Percentiles rank a stretch among this genome's conserved stretches.
These are phyloP conservation scores for Chaetodon trifascialis DNA, from an alignment of 2,113 vertebrate genomes.

Conservation along the genomic window DNA sequence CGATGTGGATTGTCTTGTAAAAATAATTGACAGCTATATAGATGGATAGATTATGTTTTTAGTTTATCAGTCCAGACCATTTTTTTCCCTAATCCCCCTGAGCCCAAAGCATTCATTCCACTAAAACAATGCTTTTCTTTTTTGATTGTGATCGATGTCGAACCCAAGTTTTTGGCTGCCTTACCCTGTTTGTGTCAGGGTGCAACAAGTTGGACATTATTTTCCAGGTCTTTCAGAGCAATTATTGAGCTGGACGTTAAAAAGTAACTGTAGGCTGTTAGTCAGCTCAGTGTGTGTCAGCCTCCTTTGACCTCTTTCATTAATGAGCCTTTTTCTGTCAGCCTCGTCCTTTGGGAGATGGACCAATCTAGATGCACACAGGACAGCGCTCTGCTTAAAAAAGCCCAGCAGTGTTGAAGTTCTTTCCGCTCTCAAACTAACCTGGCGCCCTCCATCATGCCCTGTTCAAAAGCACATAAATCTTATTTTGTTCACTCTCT, in stretches of 20 bases:
- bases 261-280: conserved; percentile 22
- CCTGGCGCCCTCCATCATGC: neutral
- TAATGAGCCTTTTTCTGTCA: conserved; percentile 45
- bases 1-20: neutral
- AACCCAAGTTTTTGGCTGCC: neutral
- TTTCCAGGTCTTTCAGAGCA: conserved; percentile 1
- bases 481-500: conserved; percentile 10
- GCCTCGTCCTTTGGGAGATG: conserved; percentile 14
- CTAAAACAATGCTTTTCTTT: neutral
- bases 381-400: conserved; percentile 17
- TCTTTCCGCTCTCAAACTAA: conserved; percentile 1
- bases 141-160: neutral
- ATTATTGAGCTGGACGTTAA: conserved; percentile 23
- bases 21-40: neutral
- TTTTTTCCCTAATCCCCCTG: neutral
- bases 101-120: neutral
- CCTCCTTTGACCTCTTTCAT: conserved; percentile 53
- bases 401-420: conserved; percentile 3
- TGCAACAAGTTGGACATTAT: neutral
- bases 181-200: conserved; percentile 15
- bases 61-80: neutral
- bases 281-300: conserved; percentile 24
- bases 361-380: conserved; percentile 26
- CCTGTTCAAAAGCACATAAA: conserved; percentile 20
- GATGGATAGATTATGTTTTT: conserved; percentile 12